phyloP scores from a whole-genome alignment of 2,797 vertebrate species.

The Characodon lateralis region DNA sequence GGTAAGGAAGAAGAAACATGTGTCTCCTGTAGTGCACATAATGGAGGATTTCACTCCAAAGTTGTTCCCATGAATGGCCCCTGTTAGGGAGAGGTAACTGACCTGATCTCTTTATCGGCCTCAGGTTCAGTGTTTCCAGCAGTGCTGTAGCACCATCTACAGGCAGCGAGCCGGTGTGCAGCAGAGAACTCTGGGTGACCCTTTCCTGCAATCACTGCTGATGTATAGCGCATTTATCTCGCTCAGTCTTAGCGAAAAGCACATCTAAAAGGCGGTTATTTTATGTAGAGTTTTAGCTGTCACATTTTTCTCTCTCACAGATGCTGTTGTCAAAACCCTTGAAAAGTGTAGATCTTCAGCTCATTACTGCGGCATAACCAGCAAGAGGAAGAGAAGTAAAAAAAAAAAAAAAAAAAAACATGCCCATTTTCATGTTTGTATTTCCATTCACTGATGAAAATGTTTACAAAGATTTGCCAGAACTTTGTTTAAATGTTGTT shows the following conservation, averaged over 20 bases:
- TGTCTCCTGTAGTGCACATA: constrained; percentile 62
- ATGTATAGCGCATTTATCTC: constrained; percentile 83
- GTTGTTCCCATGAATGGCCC: constrained; percentile 73
- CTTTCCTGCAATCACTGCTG: constrained; percentile 77
- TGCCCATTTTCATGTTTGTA: constrained; percentile 67
- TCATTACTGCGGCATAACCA: constrained; percentile 85
- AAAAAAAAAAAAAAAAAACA: constrained; percentile 32
- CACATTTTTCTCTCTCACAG: constrained; percentile 71
- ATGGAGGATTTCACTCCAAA: constrained; percentile 72
- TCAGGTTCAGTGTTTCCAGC: constrained; percentile 40
- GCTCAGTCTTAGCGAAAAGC: constrained; percentile 76
- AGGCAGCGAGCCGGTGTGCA: constrained; percentile 65
- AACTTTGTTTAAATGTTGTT: constrained; percentile 66
- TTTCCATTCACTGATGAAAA: constrained; percentile 69
- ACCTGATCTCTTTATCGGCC: constrained; percentile 56
- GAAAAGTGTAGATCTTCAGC: constrained; percentile 76
- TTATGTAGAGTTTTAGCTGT: constrained; percentile 82
- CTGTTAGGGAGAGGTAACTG: constrained; percentile 66
- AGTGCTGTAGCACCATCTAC: constrained; percentile 84
- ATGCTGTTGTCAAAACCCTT: constrained; percentile 78
- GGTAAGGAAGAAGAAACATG: constrained; percentile 47
- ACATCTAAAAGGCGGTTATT: constrained; percentile 80
- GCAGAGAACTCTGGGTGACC: constrained; percentile 85
- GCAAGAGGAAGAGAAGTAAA: constrained; percentile 31
- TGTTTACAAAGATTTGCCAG: constrained; percentile 73